Base-by-base conservation (phyloP, 2,888 invertebrate genomes). In the Thereva unica region DNA sequence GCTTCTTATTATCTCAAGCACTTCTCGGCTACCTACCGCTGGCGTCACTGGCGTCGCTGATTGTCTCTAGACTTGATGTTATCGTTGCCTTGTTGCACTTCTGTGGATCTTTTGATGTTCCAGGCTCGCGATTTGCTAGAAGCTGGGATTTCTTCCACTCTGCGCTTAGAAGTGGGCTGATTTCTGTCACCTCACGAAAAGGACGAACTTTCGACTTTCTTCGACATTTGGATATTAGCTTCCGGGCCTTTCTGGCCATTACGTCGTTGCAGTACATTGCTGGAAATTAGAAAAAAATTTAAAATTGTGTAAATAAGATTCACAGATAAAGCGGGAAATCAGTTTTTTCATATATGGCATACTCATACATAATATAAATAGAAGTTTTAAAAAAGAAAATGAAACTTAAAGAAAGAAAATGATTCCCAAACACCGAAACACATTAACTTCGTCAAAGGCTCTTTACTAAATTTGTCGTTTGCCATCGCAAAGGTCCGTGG, bases 191-290 rank as follows among this genome's bases (percentile, higher is more conserved):
- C 66, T 72, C 70, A 6, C 53, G 49, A 64, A 67, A 84, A 75
- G 8, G 83, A 82, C 10, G 83, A 77, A 9, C 86, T 77, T 82
- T 87, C 87, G 42, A 83, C 85, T 72, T 87, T 88, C 44, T 80
- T 77, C 68, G 83, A 82, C 70, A 83, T 84, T 42, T 80, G 79
- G 64, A 83, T 79, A 67, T 78, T 75, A 68, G 83, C 82, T 69
- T 84, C 82, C 0, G 84, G 78, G 69, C 84, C 83, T 72, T 82
- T 84, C 10, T 84, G 82, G 67, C 86, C 66, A 89, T 82, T 4
- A 80, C 78, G 8, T 82, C 82, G 73, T 89, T 89, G 77, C 86
- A 89, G 68, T 84, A 85, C 88, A 89, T 89, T 0, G 86, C 89
- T 89, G 78, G 53, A 83, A 84, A 61, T 64, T 52, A 49, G 40